Conservation (phyloP, 2,797 vertebrate species). For the Helostoma temminkii region DNA sequence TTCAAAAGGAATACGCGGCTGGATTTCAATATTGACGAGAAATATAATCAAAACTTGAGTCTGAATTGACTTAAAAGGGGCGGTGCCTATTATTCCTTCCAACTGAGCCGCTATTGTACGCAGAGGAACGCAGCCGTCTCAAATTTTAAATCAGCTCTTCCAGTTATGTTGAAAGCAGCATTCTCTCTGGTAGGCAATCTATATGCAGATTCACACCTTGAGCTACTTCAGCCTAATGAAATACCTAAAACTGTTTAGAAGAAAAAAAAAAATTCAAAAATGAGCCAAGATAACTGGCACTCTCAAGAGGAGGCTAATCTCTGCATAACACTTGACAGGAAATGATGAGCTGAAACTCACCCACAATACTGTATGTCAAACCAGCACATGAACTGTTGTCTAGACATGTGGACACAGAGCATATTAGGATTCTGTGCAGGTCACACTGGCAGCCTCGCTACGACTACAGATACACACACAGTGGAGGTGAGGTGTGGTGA, state of each 20-base stretch:
- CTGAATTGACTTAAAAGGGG: constrained; percentile 43
- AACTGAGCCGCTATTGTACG: constrained; percentile 56
- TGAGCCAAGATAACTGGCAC: constrained; percentile 67
- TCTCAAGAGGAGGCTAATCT: constrained; percentile 77
- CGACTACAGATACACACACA: constrained; percentile 52
- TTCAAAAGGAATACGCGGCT: constrained; percentile 24
- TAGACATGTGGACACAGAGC: constrained; percentile 47
- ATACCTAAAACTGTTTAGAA: constrained; percentile 72
- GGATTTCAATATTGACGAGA: constrained; percentile 32
- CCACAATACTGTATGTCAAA: constrained; percentile 43
- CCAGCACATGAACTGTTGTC: constrained; percentile 29
- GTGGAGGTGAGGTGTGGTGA: constrained; percentile 45
- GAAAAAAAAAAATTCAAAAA: too few relatives aligned
- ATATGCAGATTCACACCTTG: constrained; percentile 85
- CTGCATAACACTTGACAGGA: constrained; percentile 72
- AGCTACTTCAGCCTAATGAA: constrained; percentile 79
- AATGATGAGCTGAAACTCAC: constrained; percentile 58
- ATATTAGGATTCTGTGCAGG: constrained; percentile 43
- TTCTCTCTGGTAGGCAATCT: constrained; percentile 74
- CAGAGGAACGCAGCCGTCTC: constrained; percentile 48
- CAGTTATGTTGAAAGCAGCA: constrained; percentile 70
- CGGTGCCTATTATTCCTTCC: constrained; percentile 21
- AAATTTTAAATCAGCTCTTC: constrained; percentile 69
- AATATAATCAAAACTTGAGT: constrained; percentile 47
- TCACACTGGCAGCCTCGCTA: constrained; percentile 48